Base-by-base conservation (phyloP, 2,888 invertebrate genomes). In the Gastrophysa polygoni region DNA sequence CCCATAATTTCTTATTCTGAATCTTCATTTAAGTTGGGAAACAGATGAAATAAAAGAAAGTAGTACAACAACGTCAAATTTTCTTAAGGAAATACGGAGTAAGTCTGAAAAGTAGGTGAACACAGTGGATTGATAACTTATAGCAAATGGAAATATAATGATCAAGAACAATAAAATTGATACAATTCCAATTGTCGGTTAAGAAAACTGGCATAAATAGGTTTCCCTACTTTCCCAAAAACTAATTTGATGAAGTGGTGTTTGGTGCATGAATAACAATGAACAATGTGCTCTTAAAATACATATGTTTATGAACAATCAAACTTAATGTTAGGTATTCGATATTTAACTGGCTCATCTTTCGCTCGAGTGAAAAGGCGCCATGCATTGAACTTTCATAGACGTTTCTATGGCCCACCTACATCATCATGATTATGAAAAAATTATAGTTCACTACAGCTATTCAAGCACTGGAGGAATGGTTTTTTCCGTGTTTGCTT, bases 161-260 rank as follows among this genome's bases (percentile, higher is more conserved):
- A 59, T 46, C 56, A 56, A 54, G 56, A 60, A 63, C 58, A 63
- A 63, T 57, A 34, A 57, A 61, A 58, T 49, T 55, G 58, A 54
- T 21, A 38, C 52, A 59, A 50, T 55, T 64, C 57, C 48, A 46
- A 55, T 57, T 60, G 61, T 66, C 61, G 49, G 56, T 51, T n/a
- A 56, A 54, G 38, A 63, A 44, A 61, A 63, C 46, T 58, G 63
- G 60, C 66, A 57, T 61, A 66, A 61, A 63, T 63, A 66, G 66
- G 66, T 57, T 67, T 64, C 63, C 61, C 62, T 67, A 64, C 64
- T 67, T 64, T 67, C 64, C 61, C 58, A 54, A 51, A 43, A 55
- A 61, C 46, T 34, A 49, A 57, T 51, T 61, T 46, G 50, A 43
- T 49, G 56, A 29, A 51, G 59, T 43, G 24, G 21, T 52, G 34